Percentiles rank a stretch among this genome's conserved stretches.
Conservation (phyloP, 1,140 invertebrate genomes). For the Panagrolaimus sp. region DNA sequence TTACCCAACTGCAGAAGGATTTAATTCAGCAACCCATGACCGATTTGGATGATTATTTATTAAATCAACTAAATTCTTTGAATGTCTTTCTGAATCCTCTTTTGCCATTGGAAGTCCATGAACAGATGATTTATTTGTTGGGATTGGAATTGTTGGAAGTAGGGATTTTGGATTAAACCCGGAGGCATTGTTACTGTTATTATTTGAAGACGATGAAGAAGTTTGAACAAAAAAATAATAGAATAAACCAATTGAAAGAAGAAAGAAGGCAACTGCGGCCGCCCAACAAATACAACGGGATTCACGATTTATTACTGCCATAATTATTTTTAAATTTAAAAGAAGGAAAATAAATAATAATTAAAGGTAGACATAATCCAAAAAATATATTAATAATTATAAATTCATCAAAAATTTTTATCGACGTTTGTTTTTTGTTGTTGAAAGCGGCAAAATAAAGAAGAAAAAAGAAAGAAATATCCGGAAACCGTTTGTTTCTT, state of each 20-base stretch:
- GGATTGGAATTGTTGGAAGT: neutral
- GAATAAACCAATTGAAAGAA: neutral
- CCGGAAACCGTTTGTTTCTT: too few relatives aligned
- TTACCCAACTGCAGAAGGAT: constrained; percentile 4
- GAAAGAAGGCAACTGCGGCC: neutral
- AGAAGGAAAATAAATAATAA: too few relatives aligned
- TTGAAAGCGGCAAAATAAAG: too few relatives aligned
- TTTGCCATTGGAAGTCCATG: neutral
- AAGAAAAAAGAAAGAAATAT: too few relatives aligned
- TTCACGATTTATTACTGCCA: neutral
- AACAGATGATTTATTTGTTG: neutral
- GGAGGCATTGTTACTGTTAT: too few relatives aligned
- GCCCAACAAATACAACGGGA: constrained; percentile 9
- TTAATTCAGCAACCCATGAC: neutral
- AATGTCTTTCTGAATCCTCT: neutral
- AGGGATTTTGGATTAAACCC: neutral
- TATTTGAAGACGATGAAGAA: too few relatives aligned
- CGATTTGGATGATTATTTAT: constrained; percentile 9
- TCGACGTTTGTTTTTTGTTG: too few relatives aligned
- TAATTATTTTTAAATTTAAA: neutral
- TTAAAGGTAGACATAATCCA: too few relatives aligned
- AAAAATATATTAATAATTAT: too few relatives aligned
- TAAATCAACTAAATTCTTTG: neutral
- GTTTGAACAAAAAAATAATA: constrained; percentile 11
- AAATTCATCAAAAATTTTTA: too few relatives aligned